These are phyloP conservation scores for Osmerus mordax DNA, from an alignment of 2,113 vertebrate genomes.

Conservation along the genomic window DNA sequence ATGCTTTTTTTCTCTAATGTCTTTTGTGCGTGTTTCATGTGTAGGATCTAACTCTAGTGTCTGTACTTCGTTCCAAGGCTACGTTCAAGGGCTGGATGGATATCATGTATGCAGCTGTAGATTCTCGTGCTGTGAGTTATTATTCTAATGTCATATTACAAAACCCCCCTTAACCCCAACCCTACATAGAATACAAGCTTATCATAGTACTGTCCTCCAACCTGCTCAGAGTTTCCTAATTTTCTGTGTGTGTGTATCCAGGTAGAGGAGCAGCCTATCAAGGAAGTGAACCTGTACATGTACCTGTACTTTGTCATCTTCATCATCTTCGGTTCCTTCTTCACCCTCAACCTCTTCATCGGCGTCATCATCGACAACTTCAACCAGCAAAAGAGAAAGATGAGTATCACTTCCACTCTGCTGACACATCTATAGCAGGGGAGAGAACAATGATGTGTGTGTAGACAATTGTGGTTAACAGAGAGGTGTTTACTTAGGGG, in stretches of 20 bases:
- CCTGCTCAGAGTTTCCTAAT: neutral
- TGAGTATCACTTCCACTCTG: slow-evolving; percentile 66
- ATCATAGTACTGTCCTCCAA: neutral
- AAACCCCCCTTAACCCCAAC: no score
- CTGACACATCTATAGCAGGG: neutral
- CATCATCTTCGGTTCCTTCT: slow-evolving; percentile 97
- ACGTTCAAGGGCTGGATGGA: slow-evolving; percentile 99
- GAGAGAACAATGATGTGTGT: no score
- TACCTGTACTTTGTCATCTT: slow-evolving; percentile 95
- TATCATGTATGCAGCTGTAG: slow-evolving; percentile 97
- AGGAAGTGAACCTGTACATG: slow-evolving; percentile 93
- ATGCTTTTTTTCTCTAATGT: neutral
- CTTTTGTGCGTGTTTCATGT: neutral
- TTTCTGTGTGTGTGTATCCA: slow-evolving; percentile 40
- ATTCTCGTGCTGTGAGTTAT: slow-evolving; percentile 84
- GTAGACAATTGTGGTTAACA: slow-evolving; percentile 63
- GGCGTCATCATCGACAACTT: slow-evolving; percentile 99
- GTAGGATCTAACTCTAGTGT: neutral
- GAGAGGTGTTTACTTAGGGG: slow-evolving; percentile 84
- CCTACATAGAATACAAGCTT: neutral
- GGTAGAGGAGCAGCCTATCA: slow-evolving; percentile 74
- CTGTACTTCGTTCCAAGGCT: slow-evolving; percentile 70
- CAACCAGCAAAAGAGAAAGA: slow-evolving; percentile 99
- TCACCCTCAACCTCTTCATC: slow-evolving; percentile 96
- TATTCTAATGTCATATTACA: no score